These are phyloP conservation scores for Drosophila fulvimacula DNA, from an alignment of 2,888 invertebrate genomes.

Conservation along the genomic window DNA sequence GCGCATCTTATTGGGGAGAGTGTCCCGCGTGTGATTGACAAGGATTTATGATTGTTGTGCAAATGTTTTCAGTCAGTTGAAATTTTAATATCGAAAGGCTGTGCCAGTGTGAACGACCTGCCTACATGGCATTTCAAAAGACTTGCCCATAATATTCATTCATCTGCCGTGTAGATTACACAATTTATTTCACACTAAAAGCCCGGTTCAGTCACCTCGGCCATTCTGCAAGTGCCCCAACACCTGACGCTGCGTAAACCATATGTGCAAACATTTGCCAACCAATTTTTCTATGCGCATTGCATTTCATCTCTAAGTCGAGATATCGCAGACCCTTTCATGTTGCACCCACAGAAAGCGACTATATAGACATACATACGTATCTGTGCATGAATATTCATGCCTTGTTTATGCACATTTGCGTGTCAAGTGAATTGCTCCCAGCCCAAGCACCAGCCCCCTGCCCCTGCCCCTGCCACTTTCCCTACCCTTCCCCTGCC, in stretches of 20 bases:
- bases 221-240: neutral
- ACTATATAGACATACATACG: conserved; percentile 9
- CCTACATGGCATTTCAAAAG: conserved; percentile 41
- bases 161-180: conserved; percentile 78
- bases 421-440: conserved; percentile 74
- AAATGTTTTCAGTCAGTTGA: conserved; percentile 66
- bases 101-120: conserved; percentile 68
- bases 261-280: conserved; percentile 66
- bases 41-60: conserved; percentile 79
- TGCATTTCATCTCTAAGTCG: conserved; percentile 82
- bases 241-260: conserved; percentile 24
- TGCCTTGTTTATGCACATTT: conserved; percentile 80
- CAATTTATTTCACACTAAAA: conserved; percentile 49
- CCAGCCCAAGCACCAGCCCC: neutral
- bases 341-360: conserved; percentile 38
- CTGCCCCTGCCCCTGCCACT: neutral
- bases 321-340: conserved; percentile 71
- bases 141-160: conserved; percentile 48
- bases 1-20: conserved; percentile 37
- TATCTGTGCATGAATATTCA: conserved; percentile 72
- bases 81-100: conserved; percentile 61
- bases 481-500: too few species aligned
- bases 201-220: conserved; percentile 68
- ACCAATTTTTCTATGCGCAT: conserved; percentile 78
- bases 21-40: conserved; percentile 81